Base-by-base conservation (phyloP, 2,797 vertebrate species). In the Acanthis flammea region DNA sequence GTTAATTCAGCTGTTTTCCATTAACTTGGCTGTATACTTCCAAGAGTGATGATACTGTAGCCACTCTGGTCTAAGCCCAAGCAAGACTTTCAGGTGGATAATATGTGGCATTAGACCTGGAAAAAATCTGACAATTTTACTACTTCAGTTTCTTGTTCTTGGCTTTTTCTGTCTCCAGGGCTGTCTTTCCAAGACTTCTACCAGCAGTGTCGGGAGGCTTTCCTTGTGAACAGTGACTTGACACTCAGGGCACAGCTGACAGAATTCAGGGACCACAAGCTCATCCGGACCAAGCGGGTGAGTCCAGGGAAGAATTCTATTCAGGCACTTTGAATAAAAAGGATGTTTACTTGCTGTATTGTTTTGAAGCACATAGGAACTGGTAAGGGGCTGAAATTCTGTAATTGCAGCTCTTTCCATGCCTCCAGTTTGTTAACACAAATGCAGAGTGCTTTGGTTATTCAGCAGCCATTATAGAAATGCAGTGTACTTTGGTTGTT, bases 171-270 rank as follows among this genome's bases (percentile, higher is more conserved):
- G 1, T 90, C 60, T 72, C 88, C 88, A 99, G 99, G 99, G 47
- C 97, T 99, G 95, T 99, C 99, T 28, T 99, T 99, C 98, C 99
- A 99, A 96, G 99, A 99, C 71, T 99, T 99, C 94, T 99, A 99
- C 97, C 99, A 99, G 97, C 99, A 98, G 33, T 99, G 99, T 98
- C 98, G 99, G 50, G 99, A 99, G 91, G 98, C 99, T 2, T 99
- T 99, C 96, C 97, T 99, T 86, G 99, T 99, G 67, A 99, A 99
- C 96, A 99, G 99, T 89, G 99, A 99, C 91, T 98, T 99, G 94
- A 99, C 99, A 0, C 98, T 99, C 72, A 98, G 99, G 91, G 99
- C 99, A 77, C 99, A 99, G 95, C 98, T 99, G 96, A 99, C 98
- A 0, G 99, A 99, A 97, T 99, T 99, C 97, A 99, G 98, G 96